Conservation (phyloP, 2,888 invertebrate species). For the Hesperia comma region DNA sequence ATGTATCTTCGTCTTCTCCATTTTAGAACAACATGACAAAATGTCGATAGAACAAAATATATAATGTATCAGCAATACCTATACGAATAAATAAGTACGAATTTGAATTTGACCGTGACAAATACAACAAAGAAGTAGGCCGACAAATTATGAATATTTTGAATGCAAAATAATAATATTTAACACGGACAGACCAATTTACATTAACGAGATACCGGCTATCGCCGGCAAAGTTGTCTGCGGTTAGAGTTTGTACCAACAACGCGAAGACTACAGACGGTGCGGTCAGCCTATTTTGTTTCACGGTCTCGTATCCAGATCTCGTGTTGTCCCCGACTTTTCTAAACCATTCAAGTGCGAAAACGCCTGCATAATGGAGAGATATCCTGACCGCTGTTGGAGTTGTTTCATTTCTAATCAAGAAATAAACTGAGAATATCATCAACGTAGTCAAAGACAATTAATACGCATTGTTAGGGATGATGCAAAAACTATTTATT, state of each 20-base stretch:
- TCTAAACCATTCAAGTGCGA: slow-evolving; percentile 19
- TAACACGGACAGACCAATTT: background rate
- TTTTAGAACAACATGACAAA: no score
- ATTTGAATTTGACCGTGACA: no score
- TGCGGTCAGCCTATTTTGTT: slow-evolving; percentile 30
- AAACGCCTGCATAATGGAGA: slow-evolving; percentile 12
- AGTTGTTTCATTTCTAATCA: background rate
- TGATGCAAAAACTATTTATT: no score
- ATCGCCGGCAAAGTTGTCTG: slow-evolving; percentile 2
- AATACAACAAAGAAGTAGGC: no score
- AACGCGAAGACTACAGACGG: slow-evolving; percentile 6
- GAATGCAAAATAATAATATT: background rate
- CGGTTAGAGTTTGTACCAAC: slow-evolving; percentile 18
- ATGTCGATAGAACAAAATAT: no score
- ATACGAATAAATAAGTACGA: no score
- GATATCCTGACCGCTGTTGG: background rate
- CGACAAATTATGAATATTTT: background rate
- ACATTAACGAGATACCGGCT: slow-evolving; percentile 2
- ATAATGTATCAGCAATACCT: no score
- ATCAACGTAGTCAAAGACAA: no score
- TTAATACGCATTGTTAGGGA: no score
- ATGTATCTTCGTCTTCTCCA: no score
- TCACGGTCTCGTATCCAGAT: slow-evolving; percentile 24
- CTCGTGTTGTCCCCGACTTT: slow-evolving; percentile 10
- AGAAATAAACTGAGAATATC: no score